Conservation (phyloP, 2,113 vertebrate genomes). For the Crotalus helleri region DNA sequence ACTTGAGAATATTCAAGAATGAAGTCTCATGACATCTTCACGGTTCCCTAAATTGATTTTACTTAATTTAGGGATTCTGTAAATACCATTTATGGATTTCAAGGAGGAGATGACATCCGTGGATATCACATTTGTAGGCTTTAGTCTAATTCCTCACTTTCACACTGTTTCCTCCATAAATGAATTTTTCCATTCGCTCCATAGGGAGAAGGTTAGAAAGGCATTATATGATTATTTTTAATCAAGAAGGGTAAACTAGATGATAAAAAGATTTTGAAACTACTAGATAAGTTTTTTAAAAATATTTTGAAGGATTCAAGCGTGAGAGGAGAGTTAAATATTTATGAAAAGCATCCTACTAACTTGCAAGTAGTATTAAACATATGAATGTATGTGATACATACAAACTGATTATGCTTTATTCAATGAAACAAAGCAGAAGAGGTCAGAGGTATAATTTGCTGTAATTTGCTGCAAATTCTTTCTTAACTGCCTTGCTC, state of each 20-base stretch:
- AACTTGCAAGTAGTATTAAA: conserved; percentile 56
- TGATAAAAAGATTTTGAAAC: neutral
- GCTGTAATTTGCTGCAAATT: neutral
- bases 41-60: neutral
- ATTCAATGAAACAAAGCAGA: conserved; percentile 35
- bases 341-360: conserved; percentile 42
- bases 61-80: neutral
- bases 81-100: neutral
- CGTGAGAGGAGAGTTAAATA: conserved; percentile 37
- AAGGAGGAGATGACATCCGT: neutral
- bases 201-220: neutral
- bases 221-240: neutral
- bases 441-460: neutral
- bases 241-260: too few species aligned
- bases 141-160: neutral
- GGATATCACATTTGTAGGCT: neutral
- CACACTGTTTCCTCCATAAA: neutral
- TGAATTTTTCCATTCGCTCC: neutral
- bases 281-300: too few species aligned
- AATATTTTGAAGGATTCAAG: neutral
- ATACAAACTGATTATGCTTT: conserved; percentile 38
- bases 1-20: neutral
- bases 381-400: conserved; percentile 38
- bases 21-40: neutral
- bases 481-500: neutral